Conservation (phyloP, 2,888 invertebrate species). For the Ectobius pallidus region DNA sequence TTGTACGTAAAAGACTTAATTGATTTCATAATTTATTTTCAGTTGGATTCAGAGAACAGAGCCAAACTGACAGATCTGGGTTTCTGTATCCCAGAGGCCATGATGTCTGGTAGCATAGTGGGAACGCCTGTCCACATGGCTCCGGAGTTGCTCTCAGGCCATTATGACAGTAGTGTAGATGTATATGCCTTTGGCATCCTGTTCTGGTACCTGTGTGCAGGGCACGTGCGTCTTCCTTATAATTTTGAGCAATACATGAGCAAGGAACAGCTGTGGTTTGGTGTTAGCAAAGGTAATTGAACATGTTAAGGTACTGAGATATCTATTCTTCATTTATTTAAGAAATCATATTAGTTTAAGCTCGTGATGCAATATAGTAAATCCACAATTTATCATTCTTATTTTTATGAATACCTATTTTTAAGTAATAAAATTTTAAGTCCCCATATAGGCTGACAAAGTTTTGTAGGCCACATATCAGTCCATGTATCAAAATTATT, state of each 20-base stretch:
- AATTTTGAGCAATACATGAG: slow-evolving; percentile 83
- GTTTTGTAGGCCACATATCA: no score
- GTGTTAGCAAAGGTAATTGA: slow-evolving; percentile 75
- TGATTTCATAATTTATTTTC: no score
- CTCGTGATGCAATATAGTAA: no score
- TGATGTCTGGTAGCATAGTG: slow-evolving; percentile 89
- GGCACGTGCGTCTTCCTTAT: slow-evolving; percentile 76
- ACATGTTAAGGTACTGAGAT: neutral
- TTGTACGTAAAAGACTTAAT: no score
- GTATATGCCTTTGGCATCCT: slow-evolving; percentile 90
- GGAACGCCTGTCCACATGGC: slow-evolving; percentile 93
- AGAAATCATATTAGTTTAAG: no score
- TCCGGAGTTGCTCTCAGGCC: slow-evolving; percentile 81
- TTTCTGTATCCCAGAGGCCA: slow-evolving; percentile 88
- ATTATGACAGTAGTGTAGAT: slow-evolving; percentile 83
- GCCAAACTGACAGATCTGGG: slow-evolving; percentile 87
- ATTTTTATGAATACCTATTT: no score
- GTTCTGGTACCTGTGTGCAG: slow-evolving; percentile 90
- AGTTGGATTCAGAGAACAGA: slow-evolving; percentile 72
- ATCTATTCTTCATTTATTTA: no score
- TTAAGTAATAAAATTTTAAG: neutral
- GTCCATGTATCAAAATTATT: no score
- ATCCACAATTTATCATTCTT: neutral
- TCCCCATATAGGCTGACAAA: neutral
- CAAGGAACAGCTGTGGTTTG: slow-evolving; percentile 86